Percentiles rank a stretch among this genome's conserved stretches.
Evolutionary conservation across 2,113 vertebrate species (phyloP).

Genomic region (Leiothrix lutea): DNA sequence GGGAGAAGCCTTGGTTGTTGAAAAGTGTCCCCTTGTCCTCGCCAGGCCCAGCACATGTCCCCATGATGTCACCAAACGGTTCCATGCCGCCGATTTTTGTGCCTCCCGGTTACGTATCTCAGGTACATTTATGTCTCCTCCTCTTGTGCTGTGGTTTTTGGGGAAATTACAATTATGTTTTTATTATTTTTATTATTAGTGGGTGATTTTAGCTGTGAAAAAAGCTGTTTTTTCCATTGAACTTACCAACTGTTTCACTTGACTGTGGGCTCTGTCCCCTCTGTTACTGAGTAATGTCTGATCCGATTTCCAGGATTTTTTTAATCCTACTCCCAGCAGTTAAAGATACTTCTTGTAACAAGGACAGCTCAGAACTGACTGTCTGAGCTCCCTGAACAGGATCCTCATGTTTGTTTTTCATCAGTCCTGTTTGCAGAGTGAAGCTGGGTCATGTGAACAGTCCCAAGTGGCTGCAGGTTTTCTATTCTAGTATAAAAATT

Average conservation of each 20-base stretch:
- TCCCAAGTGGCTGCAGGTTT: not conserved
- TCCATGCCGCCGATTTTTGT: slow-evolving; percentile 83
- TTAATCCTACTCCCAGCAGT: not conserved
- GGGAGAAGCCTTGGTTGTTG: not conserved
- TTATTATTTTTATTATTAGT: not conserved
- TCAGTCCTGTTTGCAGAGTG: not conserved
- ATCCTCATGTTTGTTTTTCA: not conserved
- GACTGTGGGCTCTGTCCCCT: not conserved
- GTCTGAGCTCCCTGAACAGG: not conserved
- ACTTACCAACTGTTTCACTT: not conserved
- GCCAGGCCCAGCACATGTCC: slow-evolving; percentile 82
- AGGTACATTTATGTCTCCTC: slow-evolving; percentile 62
- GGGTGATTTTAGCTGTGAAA: not conserved
- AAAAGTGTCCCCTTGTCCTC: not conserved
- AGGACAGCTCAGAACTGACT: not conserved
- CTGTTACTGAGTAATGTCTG: not conserved
- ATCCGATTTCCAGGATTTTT: not conserved
- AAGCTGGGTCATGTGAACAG: not conserved
- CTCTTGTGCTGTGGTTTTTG: not conserved
- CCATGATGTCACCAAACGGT: slow-evolving; percentile 83
- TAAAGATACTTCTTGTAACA: not conserved
- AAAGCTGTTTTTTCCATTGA: not conserved
- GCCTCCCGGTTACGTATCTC: slow-evolving; percentile 83
- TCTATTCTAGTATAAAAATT: not conserved
- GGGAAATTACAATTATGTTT: not conserved